Base-by-base conservation (phyloP, 2,113 vertebrate species). In the Neolamprologus sp. region DNA sequence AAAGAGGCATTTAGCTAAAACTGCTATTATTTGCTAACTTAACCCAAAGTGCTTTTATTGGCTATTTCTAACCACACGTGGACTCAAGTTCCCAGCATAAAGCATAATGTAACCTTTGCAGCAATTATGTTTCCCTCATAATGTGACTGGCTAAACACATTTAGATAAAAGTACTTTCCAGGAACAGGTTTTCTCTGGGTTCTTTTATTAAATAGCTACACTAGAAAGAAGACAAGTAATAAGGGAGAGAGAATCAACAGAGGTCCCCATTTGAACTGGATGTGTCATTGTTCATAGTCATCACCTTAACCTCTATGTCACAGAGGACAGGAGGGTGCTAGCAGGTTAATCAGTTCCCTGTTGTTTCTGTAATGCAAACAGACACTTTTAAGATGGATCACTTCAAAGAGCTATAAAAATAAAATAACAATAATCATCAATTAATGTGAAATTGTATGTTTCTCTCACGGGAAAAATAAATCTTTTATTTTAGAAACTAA, bases 381-480 rank as follows among this genome's bases (percentile, higher is more conserved):
- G 13, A 73, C n/a, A 45, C 5, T 17, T 28, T 30, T 12, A 75
- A 75, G 23, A 28, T 75, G 42, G 3, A 7, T 28, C 7, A 0
- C 6, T 75, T 49, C 9, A 75, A 75, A 1, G 0, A 49, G 71
- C 14, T 49, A 7, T 19, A 75, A 75, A 47, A 75, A 73, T 45
- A 73, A 73, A 45, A 73, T 45, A 26, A 26, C 21, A 75, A 28
- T 30, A 75, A 19, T 75, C 9, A 75, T 19, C 45, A 75, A 30
- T 19, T 47, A 30, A 49, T 49, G 45, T 75, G 45, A 28, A 81
- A 85, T 28, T 28, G 42, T 3, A 28, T 17, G 16, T 14, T 40
- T 19, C 42, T 19, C 0, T 75, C 6, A 0, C 0, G 40, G 68
- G 23, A 3, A 6, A 42, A 26, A 6, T 4, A 7, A 68, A 75